Conservation (phyloP, 2,888 invertebrate species). For the Xanthostigma xanthostigma region DNA sequence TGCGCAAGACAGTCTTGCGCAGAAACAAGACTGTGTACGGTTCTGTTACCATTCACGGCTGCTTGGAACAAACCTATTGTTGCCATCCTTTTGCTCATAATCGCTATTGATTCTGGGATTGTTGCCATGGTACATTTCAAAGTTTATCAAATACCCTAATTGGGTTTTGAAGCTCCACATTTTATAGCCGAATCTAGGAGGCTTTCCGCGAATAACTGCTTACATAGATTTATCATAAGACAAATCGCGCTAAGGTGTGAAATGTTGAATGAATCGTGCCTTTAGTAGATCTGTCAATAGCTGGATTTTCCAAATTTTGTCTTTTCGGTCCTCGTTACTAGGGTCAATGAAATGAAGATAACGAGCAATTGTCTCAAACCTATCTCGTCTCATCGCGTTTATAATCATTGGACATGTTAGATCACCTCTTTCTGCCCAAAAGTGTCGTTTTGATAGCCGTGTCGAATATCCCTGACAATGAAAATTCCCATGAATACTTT, state of each 20-base stretch:
- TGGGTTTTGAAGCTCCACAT: slow-evolving; percentile 16
- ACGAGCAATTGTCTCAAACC: slow-evolving; percentile 8
- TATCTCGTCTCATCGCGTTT: slow-evolving; percentile 8
- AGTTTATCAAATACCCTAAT: slow-evolving; percentile 16
- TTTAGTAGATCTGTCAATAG: slow-evolving; percentile 13
- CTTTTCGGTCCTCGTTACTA: slow-evolving; percentile 9
- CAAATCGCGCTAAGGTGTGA: slow-evolving; percentile 12
- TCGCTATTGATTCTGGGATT: slow-evolving; percentile 13
- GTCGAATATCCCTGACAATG: slow-evolving; percentile 12
- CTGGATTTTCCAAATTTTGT: slow-evolving; percentile 17
- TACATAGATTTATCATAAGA: slow-evolving; percentile 19
- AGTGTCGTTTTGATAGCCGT: slow-evolving; percentile 8
- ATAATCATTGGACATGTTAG: slow-evolving; percentile 5
- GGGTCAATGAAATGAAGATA: slow-evolving; percentile 11
- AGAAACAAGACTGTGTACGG: too few relatives aligned
- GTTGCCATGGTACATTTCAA: slow-evolving; percentile 18
- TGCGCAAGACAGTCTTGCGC: too few relatives aligned
- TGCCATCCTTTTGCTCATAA: slow-evolving; percentile 15
- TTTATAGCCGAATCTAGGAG: slow-evolving; percentile 19
- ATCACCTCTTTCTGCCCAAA: slow-evolving; percentile 10
- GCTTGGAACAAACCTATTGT: too few relatives aligned
- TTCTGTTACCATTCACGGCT: too few relatives aligned
- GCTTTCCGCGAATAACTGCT: slow-evolving; percentile 20
- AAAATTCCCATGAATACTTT: slow-evolving; percentile 12
- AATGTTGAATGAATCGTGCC: slow-evolving; percentile 9